Base-by-base conservation (phyloP, 2,888 invertebrate genomes). In the Leistus spinibarbis region DNA sequence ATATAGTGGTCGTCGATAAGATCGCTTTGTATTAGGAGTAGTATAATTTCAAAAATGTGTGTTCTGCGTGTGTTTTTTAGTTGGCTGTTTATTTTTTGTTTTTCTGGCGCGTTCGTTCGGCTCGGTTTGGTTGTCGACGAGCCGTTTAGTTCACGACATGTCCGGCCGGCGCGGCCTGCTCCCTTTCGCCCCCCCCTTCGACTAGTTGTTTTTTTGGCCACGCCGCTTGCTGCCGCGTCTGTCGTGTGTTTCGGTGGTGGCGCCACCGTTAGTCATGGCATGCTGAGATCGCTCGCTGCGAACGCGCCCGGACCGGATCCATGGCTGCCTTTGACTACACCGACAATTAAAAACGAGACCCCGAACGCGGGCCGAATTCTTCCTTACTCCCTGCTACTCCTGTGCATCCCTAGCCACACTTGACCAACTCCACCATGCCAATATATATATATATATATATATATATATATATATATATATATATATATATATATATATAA, bases 181-280 rank as follows among this genome's bases (percentile, higher is more conserved):
- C 27, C 9, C 4, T 22, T 27, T 7, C 27, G 27, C 5, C 27
- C 9, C 4, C 63, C 17, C 5, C 16, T 16, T 7, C 13, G 23
- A 64, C 64, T 64, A 23, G 64, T 64, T 16, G 27, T 64, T 64
- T 64, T 24, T 64, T 64, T 64, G 16, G 24, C 64, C 16, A 64
- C 23, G 27, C 27, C 64, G 16, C 23, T 64, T 4, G 64, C 64
- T 40, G 40, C 40, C 40, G 40, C 40, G 40, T 40, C 40, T 57
- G 57, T 57, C 19, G 16, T 57, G 57, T 57, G 57, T 82, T 82
- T 82, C 80, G 79, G 77, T 79, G 82, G 82, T 83, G 84, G 84
- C 84, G 84, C 84, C 83, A 84, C 82, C 81, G 78, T 80, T 80
- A 80, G 77, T 80, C 81, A 79, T 80, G 83, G 82, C 82, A 81